Base-by-base conservation (phyloP, 2,113 vertebrate species). In the Ptyas mucosa region DNA sequence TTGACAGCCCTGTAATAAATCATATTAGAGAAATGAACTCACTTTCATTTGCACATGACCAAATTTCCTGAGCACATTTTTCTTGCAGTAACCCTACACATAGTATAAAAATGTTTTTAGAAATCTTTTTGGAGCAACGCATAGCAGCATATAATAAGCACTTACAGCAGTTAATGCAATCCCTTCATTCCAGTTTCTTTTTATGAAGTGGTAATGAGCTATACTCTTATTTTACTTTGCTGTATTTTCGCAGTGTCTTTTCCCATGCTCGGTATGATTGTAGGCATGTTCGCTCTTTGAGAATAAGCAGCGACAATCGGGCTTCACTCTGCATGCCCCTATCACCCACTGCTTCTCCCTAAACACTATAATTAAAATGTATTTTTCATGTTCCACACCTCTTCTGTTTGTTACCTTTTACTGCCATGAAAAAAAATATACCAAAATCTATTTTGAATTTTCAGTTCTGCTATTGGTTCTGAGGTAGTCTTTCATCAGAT, bases 161-260 rank as follows among this genome's bases (percentile, higher is more conserved):
- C 88, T 95, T 81, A 90, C 94, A 94, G 87, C 87, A 90, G 81
- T 91, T 96, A 95, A 90, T 87, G 92, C 87, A 94, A 87, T 92
- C 69, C 86, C 57, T 85, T 95, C 95, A 89, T 94, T 91, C 20
- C 90, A 95, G 94, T 91, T 26, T 12, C 81, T 92, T 97, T 90
- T 95, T 95, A 39, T 95, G 91, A 95, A 57, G 61, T 95, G 34
- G 1, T 88, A 93, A 49, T 58, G 91, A 88, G 24, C 87, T 93
- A 57, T 9, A 81, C 7, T 21, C 18, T 43, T 81, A 39, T 93
- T 96, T 95, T 90, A 89, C 53, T 90, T 90, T 53, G 91, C 96
- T 96, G 92, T 95, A 92, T 95, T 2, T 94, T 95, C 94, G 93
- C 93, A 95, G 91, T 54, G 15, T 92, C 87, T 95, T 96, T 90